phyloP scores from a whole-genome alignment of 2,797 vertebrate genomes.

The Sebastes itinus region DNA sequence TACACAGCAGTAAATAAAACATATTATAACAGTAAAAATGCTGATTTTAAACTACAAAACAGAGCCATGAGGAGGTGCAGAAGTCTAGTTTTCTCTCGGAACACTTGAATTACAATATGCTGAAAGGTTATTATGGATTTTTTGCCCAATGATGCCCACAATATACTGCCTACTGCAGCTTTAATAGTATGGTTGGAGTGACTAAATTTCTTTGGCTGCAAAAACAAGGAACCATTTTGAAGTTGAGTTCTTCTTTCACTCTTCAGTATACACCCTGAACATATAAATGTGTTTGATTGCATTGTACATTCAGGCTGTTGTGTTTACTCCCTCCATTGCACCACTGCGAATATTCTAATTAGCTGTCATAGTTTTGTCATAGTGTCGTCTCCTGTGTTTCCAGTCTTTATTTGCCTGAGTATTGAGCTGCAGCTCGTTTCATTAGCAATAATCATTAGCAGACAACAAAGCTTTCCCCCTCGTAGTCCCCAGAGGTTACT shows the following conservation, averaged over 20 bases:
- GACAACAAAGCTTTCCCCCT: constrained; percentile 35
- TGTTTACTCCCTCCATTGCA: neutral
- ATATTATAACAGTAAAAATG: too few relatives aligned
- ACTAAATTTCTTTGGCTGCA: neutral
- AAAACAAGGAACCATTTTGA: neutral
- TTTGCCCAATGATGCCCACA: too few relatives aligned
- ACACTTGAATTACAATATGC: too few relatives aligned
- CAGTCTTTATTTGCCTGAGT: constrained; percentile 4
- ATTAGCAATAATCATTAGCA: constrained; percentile 49
- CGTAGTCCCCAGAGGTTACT: constrained; percentile 22
- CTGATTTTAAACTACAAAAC: too few relatives aligned
- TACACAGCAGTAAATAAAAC: too few relatives aligned
- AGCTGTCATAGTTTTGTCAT: neutral
- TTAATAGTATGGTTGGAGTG: neutral
- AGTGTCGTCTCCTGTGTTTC: neutral
- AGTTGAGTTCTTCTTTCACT: neutral
- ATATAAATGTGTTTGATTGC: neutral
- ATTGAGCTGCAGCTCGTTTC: constrained; percentile 15
- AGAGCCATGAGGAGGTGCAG: too few relatives aligned
- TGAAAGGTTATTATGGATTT: too few relatives aligned
- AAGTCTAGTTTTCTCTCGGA: too few relatives aligned
- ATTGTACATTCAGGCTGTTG: neutral
- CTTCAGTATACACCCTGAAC: neutral
- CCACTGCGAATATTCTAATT: neutral
- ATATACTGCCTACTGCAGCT: too few relatives aligned